Conservation (phyloP, 2,797 vertebrate species). For the Mormyrops attenuatus region DNA sequence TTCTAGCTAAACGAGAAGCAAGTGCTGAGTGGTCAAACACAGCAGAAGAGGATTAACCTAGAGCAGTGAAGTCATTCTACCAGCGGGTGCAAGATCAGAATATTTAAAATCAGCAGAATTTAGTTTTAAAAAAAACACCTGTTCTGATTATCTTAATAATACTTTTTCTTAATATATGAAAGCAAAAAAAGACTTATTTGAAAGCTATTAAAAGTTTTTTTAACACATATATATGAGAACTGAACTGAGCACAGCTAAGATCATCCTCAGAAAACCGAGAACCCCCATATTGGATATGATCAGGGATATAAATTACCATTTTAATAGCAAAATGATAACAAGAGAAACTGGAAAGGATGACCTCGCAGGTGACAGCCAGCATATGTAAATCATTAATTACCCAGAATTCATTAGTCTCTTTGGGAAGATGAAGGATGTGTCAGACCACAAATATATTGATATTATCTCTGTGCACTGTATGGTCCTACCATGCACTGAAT, state of each 20-base stretch:
- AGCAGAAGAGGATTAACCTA: neutral
- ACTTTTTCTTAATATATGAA: neutral
- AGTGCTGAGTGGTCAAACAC: neutral
- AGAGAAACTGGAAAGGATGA: conserved; percentile 50
- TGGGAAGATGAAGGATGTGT: conserved; percentile 45
- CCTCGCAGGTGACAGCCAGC: conserved; percentile 59
- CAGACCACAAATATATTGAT: conserved; percentile 51
- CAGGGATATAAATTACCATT: conserved; percentile 61
- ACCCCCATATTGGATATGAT: conserved; percentile 25
- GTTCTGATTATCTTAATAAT: neutral
- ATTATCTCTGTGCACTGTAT: conserved; percentile 33
- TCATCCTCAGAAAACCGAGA: neutral
- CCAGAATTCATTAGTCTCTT: conserved; percentile 53
- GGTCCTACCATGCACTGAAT: conserved; percentile 25
- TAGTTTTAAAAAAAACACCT: neutral
- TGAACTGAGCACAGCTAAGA: neutral
- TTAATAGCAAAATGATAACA: conserved; percentile 51
- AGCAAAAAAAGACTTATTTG: neutral
- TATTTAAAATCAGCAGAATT: neutral
- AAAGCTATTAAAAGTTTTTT: neutral
- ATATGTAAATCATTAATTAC: conserved; percentile 72
- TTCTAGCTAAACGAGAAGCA: neutral
- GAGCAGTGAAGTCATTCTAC: neutral
- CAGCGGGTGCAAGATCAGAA: neutral
- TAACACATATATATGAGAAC: neutral